Conservation (phyloP, 2,113 vertebrate genomes). For the Melanerpes aurifrons region DNA sequence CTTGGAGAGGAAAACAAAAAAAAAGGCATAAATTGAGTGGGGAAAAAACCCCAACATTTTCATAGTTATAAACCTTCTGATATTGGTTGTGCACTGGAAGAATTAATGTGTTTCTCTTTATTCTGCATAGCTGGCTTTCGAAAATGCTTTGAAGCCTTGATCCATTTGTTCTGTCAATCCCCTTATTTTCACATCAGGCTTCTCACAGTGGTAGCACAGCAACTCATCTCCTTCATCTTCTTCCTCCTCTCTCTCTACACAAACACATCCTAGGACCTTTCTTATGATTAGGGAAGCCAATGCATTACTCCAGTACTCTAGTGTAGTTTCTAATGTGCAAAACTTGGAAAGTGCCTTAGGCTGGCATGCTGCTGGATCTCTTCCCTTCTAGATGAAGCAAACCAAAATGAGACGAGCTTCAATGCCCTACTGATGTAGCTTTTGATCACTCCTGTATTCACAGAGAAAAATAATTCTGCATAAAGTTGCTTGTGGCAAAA, state of each 20-base stretch:
- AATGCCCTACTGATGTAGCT: background rate
- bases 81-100: background rate
- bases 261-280: background rate
- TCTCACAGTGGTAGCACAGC: background rate
- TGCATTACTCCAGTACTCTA: background rate
- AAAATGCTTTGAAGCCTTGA: background rate
- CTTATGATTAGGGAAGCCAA: background rate
- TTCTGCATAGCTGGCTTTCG: background rate
- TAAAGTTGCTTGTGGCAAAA: background rate
- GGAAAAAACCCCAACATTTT: background rate
- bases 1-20: background rate
- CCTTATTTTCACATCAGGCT: background rate
- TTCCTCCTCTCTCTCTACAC: background rate
- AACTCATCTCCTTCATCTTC: background rate
- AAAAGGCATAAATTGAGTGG: background rate
- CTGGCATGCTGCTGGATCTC: background rate
- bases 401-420: constrained; percentile 1
- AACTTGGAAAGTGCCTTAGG: background rate
- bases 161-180: background rate
- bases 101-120: background rate
- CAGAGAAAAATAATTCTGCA: background rate
- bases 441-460: constrained; percentile 10
- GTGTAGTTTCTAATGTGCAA: background rate
- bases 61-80: background rate
- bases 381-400: constrained; percentile 2